phyloP scores from a whole-genome alignment of 2,113 vertebrate genomes.

The Natator depressus region DNA sequence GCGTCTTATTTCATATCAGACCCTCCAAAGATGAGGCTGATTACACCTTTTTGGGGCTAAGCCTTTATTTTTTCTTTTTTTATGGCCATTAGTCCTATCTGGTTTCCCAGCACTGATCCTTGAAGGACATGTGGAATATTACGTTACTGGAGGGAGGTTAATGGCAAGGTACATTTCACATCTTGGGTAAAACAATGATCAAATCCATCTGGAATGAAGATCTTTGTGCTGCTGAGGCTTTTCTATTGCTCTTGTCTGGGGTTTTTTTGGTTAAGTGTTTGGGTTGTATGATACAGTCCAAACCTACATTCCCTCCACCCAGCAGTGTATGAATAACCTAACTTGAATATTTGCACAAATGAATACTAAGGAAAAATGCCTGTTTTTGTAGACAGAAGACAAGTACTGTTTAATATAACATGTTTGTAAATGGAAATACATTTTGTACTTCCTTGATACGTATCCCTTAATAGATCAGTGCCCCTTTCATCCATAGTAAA shows the following conservation, averaged over 20 bases:
- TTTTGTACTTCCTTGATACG: not conserved
- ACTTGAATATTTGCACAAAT: not conserved
- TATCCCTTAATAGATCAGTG: not conserved
- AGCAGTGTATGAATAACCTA: not conserved
- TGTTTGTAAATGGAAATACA: not conserved
- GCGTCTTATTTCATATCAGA: not conserved
- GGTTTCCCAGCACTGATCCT: not conserved
- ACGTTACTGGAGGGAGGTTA: not conserved
- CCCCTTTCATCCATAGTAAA: constrained; percentile 23
- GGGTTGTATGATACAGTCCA: not conserved
- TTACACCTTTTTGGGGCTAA: not conserved
- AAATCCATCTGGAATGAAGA: constrained; percentile 15
- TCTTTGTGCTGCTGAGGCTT: not conserved
- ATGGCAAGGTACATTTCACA: not conserved
- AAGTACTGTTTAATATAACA: not conserved
- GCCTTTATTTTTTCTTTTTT: not conserved
- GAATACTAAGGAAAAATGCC: not conserved
- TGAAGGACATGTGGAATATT: not conserved
- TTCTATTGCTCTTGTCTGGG: not conserved
- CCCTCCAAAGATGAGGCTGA: not conserved
- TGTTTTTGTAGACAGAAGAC: not conserved
- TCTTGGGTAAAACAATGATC: not conserved
- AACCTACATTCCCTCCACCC: not conserved
- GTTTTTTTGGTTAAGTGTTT: not conserved
- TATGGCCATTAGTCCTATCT: not conserved